Evolutionary conservation across 2,797 vertebrate species (phyloP), one percentile per base, ranked within the genome.

Genomic region (Gila robusta): DNA sequence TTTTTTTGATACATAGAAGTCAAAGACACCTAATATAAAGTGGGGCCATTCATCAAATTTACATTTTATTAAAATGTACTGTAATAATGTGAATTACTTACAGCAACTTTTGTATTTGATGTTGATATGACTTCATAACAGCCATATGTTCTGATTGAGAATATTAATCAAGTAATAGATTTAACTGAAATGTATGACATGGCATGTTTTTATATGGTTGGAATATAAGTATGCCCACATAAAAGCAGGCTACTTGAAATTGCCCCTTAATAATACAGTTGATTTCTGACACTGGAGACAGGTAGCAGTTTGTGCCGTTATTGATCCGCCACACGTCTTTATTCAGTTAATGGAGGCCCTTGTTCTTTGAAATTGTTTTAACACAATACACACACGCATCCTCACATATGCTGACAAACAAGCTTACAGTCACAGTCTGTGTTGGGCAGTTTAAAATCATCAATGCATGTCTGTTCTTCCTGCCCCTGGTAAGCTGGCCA

Each of bases 381-480:
- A 64, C 41, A 86, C 78, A 86, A 87, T 86, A 73, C 64, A 70
- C 80, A 56, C 83, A 74, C 89, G 39, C 49, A 41, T 73, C 32
- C 67, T 90, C 86, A 86, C 89, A 92, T 91, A 90, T 90, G 87
- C 89, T 90, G 87, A 88, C 84, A 81, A 64, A 74, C 72, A 72
- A 81, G 67, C 84, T 74, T 82, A 76, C 86, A 74, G 32, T 54
- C 74, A 44, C 64, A 70, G 88, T 81, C 94, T 72, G 82, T 81
- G 71, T 89, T 89, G 85, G 91, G 86, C 91, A 69, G 92, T 90
- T 82, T 44, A 83, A 92, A 93, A 87, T 86, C 91, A 91, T 95
- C 94, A 96, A 96, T 95, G 94, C 93, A 88, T 86, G 92, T 93
- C 94, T 96, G 95, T 96, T 94, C 93, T 87, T 86, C 28, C 91